Base-by-base conservation (phyloP, 1,140 invertebrate species). In the Heliconius melpomene region DNA sequence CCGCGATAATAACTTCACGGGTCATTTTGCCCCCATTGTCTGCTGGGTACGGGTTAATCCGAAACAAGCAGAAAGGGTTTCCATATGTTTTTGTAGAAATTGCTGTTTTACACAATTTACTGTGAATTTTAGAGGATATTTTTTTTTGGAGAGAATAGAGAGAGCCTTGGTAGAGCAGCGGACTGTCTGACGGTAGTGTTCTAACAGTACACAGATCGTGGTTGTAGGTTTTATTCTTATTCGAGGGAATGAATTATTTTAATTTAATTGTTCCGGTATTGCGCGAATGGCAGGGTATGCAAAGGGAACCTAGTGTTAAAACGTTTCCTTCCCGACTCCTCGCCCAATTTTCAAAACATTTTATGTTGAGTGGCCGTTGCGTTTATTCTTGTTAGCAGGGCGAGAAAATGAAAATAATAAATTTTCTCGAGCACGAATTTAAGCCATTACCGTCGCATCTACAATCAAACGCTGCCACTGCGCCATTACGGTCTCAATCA, bases 1-100 rank as follows among this genome's bases (percentile, higher is more conserved):
- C 81, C 73, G 73, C 75, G 81, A 86, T 87, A 87, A 88, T 90
- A 90, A 85, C 83, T 75, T 84, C 79, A 86, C 84, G 85, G 85
- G 77, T 82, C 82, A 83, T 86, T 86, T 86, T 86, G 81, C 83
- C 81, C 81, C 83, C n/a, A 85, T 88, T 86, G 29, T 75, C 83
- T 83, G 70, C 77, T 80, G 72, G 72, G 71, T 79, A 77, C 70
- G 80, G 80, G 82, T 78, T 79, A 83, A 86, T 74, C 77, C 75
- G 75, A 74, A 54, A 79, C 72, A 75, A 60, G 54, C 54, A 57
- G 54, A 57, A 57, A 57, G 20, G 54, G 54, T 57, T 57, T 57
- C 54, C 54, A 57, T 57, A 57, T 20, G 54, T 57, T 57, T 57
- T n/a, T 57, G 9, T 57, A 2, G 20, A 23, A n/a, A 57, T 57